Base-by-base conservation (phyloP, 2,888 invertebrate species). In the Anorthoa munda region DNA sequence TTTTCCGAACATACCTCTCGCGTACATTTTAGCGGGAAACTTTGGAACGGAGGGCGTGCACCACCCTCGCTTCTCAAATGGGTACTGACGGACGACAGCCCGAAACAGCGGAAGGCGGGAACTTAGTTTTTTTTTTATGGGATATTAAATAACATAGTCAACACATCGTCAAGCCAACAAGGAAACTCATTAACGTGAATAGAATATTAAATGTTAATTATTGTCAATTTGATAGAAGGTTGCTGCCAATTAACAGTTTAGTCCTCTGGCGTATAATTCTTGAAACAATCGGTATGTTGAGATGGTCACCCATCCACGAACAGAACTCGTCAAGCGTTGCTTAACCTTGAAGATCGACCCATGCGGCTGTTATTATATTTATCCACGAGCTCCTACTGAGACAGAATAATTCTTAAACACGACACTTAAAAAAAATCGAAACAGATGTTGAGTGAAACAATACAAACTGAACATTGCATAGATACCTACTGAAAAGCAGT, bases 1-100 rank as follows among this genome's bases (percentile, higher is more conserved):
- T 79, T 67, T 45, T 63, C 72, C 77, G 77, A 13, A 64, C 83
- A 78, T 91, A 95, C 95, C 95, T 94, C 89, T 93, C 93, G 93
- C 93, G 93, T 85, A 86, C 95, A 95, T 95, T 87, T 91, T 90
- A 90, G 90, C 92, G 94, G 91, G 89, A 94, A 95, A 92, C 90
- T 91, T 88, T 71, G 51, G 61, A 64, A 76, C 85, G 79, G 83
- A 77, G 73, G 84, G 86, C 95, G 95, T 91, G 88, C 93, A 81
- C 85, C 89, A 79, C 88, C 91, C 92, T 83, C 85, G 90, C 84
- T 84, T 79, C 53, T 81, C 85, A 53, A 83, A 79, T 83, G 71
- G 83, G 82, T 86, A 95, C 95, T 95, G 92, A 87, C 72, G 71
- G 56, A 64, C 81, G 67, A 65, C 75, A 56, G 31, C 23, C 15